Conservation (phyloP, 1,140 invertebrate genomes). For the Helicoverpa zea region DNA sequence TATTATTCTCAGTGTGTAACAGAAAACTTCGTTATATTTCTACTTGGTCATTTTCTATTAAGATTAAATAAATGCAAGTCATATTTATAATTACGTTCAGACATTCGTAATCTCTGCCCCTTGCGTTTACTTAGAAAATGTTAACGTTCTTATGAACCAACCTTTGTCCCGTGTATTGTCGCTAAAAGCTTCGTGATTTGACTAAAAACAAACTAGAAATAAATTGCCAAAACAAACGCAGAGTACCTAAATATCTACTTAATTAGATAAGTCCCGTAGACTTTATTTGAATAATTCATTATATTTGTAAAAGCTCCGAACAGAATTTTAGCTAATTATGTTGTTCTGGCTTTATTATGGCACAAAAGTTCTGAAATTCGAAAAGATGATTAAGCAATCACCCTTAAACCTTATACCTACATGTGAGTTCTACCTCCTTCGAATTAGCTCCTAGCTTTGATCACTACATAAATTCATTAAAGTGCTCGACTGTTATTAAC, state of each 20-base stretch:
- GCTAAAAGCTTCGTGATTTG: slow-evolving; percentile 13
- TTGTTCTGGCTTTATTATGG: slow-evolving; percentile 34
- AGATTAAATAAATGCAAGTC: slow-evolving; percentile 57
- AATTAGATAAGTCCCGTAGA: slow-evolving; percentile 18
- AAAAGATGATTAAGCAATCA: slow-evolving; percentile 32
- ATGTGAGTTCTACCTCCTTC: slow-evolving; percentile 8
- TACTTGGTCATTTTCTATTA: slow-evolving; percentile 16
- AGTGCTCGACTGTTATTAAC: slow-evolving; percentile 80
- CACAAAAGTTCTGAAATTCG: slow-evolving; percentile 30
- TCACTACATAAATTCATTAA: slow-evolving; percentile 82
- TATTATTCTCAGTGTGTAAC: neutral
- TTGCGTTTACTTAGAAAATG: slow-evolving; percentile 37
- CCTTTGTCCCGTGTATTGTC: slow-evolving; percentile 11
- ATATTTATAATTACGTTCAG: slow-evolving; percentile 60
- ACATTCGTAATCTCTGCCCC: slow-evolving; percentile 52
- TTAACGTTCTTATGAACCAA: neutral
- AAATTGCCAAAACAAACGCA: slow-evolving; percentile 6
- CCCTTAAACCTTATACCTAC: slow-evolving; percentile 20
- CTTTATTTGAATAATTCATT: slow-evolving; percentile 38
- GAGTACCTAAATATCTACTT: neutral
- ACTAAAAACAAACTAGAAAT: slow-evolving; percentile 7
- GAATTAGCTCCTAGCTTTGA: slow-evolving; percentile 74
- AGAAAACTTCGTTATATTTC: neutral
- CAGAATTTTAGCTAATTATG: slow-evolving; percentile 14
- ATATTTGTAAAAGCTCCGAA: slow-evolving; percentile 36